These are phyloP conservation scores for Rhynchopsitta pachyrhyncha DNA, from an alignment of 2,113 vertebrate genomes.

Conservation along the genomic window DNA sequence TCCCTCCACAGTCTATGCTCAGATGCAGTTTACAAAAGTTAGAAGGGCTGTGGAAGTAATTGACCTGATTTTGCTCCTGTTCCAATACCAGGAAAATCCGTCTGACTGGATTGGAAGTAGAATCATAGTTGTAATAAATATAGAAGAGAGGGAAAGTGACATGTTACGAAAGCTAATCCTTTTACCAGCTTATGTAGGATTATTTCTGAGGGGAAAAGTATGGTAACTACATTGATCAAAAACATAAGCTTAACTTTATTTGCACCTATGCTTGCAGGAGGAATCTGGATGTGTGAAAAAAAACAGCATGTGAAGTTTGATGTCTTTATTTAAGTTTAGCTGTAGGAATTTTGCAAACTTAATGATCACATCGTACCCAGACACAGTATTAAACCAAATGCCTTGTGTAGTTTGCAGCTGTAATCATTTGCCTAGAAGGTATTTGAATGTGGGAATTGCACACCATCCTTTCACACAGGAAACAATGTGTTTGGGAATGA, in stretches of 20 bases:
- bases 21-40: neutral
- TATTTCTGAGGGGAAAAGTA: neutral
- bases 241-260: neutral
- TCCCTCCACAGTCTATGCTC: neutral
- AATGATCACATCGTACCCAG: neutral
- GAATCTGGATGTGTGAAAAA: neutral
- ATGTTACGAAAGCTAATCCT: neutral
- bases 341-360: neutral
- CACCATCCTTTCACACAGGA: neutral
- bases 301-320: neutral
- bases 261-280: neutral
- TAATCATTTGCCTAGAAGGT: neutral
- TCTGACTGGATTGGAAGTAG: neutral
- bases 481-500: neutral
- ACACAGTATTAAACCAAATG: neutral
- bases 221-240: neutral
- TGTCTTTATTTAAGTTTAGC: neutral
- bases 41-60: neutral
- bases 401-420: neutral
- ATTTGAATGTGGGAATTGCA: neutral
- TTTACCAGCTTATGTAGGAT: neutral
- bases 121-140: neutral
- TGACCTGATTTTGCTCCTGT: neutral
- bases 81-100: neutral
- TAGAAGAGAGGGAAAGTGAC: neutral